These are phyloP conservation scores for Cheilosia scutellata DNA, from an alignment of 2,888 invertebrate species.

Conservation along the genomic window DNA sequence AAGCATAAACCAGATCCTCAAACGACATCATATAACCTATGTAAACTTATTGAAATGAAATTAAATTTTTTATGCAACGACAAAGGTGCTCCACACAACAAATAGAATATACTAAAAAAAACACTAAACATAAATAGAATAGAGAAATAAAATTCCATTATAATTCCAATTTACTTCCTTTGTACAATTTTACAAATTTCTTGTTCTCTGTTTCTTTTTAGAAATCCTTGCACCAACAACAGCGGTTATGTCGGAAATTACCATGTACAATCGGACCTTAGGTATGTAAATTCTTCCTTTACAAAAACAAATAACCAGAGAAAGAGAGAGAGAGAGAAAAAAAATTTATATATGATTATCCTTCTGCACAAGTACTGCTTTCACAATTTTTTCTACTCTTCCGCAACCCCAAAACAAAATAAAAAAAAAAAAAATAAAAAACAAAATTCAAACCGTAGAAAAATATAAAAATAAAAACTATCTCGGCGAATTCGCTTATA, in stretches of 20 bases:
- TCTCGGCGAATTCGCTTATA: conserved; percentile 56
- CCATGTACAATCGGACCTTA: conserved; percentile 83
- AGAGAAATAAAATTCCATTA: conserved; percentile 52
- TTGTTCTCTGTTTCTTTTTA: conserved; percentile 83
- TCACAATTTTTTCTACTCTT: conserved; percentile 73
- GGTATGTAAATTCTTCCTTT: conserved; percentile 77
- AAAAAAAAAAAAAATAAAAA: conserved; percentile 25
- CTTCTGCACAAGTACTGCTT: conserved; percentile 74
- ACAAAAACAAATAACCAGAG: neutral
- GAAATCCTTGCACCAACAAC: conserved; percentile 95
- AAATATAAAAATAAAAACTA: conserved; percentile 41
- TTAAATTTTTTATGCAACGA: conserved; percentile 1
- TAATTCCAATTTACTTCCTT: conserved; percentile 64
- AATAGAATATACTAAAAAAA: neutral
- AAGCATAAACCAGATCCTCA: no score
- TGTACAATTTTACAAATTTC: conserved; percentile 27
- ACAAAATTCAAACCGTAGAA: conserved; percentile 17
- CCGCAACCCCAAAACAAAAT: conserved; percentile 56
- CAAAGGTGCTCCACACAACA: neutral
- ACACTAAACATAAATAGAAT: conserved; percentile 24
- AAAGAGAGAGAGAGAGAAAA: conserved; percentile 6
- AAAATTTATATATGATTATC: conserved; percentile 53
- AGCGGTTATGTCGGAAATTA: conserved; percentile 86
- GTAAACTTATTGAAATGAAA: conserved; percentile 43
- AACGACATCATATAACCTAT: conserved; percentile 7